Evolutionary conservation across 2,888 invertebrate species (phyloP).

Genomic region (Drosophila anomelani): DNA sequence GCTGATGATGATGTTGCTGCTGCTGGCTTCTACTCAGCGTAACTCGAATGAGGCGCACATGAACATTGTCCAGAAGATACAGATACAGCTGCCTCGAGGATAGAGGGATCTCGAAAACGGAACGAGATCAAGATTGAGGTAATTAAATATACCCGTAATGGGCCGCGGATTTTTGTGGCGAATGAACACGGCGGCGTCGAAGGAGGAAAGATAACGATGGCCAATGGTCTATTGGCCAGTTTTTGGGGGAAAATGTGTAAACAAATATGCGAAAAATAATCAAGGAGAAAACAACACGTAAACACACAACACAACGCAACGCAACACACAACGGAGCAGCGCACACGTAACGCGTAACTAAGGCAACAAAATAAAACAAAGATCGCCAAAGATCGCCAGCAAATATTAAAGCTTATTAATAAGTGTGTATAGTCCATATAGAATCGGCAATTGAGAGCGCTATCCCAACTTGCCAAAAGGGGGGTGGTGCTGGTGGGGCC

Average conservation of each 20-base stretch:
- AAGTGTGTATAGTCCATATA: slow-evolving; percentile 64
- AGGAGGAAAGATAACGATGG: slow-evolving; percentile 24
- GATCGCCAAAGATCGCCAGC: slow-evolving; percentile 29
- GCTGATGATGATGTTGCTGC: not conserved
- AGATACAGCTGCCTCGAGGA: slow-evolving; percentile 3
- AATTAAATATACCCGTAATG: slow-evolving; percentile 60
- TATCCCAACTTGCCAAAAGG: slow-evolving; percentile 6
- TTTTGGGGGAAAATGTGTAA: slow-evolving; percentile 49
- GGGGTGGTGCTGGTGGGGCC: slow-evolving; percentile 1
- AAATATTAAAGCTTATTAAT: slow-evolving; percentile 75
- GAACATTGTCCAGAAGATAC: slow-evolving; percentile 48
- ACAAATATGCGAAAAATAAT: slow-evolving; percentile 48
- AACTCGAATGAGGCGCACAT: slow-evolving; percentile 40
- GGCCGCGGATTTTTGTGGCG: slow-evolving; percentile 54
- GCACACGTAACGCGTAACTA: slow-evolving; percentile 37
- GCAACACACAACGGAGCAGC: slow-evolving; percentile 13
- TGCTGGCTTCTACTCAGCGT: slow-evolving; percentile 3
- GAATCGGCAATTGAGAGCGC: slow-evolving; percentile 40
- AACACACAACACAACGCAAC: slow-evolving; percentile 21
- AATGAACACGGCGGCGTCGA: slow-evolving; percentile 26
- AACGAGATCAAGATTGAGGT: slow-evolving; percentile 39
- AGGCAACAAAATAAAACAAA: slow-evolving; percentile 42
- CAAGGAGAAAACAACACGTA: slow-evolving; percentile 44
- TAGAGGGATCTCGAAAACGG: slow-evolving; percentile 10
- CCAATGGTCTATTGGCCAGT: slow-evolving; percentile 28